phyloP scores from a whole-genome alignment of 2,797 vertebrate genomes.

The Sciurus carolinensis region DNA sequence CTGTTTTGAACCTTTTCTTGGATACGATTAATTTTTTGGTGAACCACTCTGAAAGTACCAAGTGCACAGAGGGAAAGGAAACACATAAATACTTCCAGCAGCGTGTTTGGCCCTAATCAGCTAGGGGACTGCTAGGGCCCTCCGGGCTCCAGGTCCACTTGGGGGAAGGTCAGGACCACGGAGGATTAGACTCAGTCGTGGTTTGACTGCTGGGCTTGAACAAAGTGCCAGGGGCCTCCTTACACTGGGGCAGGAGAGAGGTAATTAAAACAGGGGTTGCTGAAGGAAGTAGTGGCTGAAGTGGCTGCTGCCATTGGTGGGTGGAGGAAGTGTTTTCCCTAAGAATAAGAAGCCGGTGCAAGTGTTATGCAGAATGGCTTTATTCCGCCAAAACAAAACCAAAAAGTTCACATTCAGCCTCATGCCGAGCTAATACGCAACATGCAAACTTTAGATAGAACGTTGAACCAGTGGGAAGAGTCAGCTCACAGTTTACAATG shows the following conservation, averaged over 20 bases:
- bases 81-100: background rate
- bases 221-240: constrained; percentile 61
- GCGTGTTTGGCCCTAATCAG: background rate
- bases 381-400: constrained; percentile 65
- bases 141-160: background rate
- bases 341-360: constrained; percentile 59
- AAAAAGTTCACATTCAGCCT: constrained; percentile 52
- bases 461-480: constrained; percentile 46
- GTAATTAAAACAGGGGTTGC: constrained; percentile 72
- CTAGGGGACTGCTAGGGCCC: background rate
- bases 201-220: constrained; percentile 78
- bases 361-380: constrained; percentile 65
- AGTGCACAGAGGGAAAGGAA: constrained; percentile 19
- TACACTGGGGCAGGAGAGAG: constrained; percentile 56
- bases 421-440: constrained; percentile 39
- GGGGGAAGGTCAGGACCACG: constrained; percentile 65
- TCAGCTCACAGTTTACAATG: constrained; percentile 31
- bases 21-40: background rate
- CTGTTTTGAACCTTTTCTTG: constrained; percentile 56
- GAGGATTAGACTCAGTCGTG: constrained; percentile 61
- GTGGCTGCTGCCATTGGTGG: background rate
- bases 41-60: constrained; percentile 38
- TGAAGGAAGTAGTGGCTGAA: constrained; percentile 31
- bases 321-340: constrained; percentile 68
- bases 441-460: constrained; percentile 66